Evolutionary conservation across 2,888 invertebrate species (phyloP).

Genomic region (Apoderus coryli): DNA sequence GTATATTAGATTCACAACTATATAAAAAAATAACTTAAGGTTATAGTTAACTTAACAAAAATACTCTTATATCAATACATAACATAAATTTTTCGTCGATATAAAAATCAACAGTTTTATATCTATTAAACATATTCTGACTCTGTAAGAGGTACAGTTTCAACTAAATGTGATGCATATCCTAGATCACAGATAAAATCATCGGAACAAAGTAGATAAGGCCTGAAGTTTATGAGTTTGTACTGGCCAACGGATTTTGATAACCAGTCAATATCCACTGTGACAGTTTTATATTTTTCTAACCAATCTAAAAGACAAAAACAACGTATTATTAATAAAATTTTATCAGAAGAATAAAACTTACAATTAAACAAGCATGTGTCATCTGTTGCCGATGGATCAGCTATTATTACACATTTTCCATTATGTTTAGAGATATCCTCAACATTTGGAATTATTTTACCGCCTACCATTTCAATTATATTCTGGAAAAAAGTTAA

Average conservation of each 20-base stretch:
- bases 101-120: too few species aligned
- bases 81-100: too few species aligned
- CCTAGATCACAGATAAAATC: constrained; percentile 23
- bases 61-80: too few species aligned
- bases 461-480: constrained; percentile 23
- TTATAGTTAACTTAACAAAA: too few species aligned
- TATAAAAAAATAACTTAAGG: constrained; percentile 4
- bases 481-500: constrained; percentile 21
- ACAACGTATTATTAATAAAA: neutral
- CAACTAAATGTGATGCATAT: constrained; percentile 25
- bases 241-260: constrained; percentile 29
- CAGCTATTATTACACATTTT: constrained; percentile 18
- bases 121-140: too few species aligned
- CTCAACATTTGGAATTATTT: constrained; percentile 19
- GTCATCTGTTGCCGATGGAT: constrained; percentile 24
- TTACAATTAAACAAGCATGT: constrained; percentile 26
- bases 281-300: constrained; percentile 24
- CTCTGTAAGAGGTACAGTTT: constrained; percentile 18
- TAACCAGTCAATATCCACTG: constrained; percentile 32
- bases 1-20: too few species aligned
- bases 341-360: too few species aligned
- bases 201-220: constrained; percentile 26
- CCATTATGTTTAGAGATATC: constrained; percentile 13
- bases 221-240: constrained; percentile 24
- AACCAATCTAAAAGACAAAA: constrained; percentile 28